Evolutionary conservation across 2,113 vertebrate genomes (phyloP).

Genomic region (Toxotes chatareus): DNA sequence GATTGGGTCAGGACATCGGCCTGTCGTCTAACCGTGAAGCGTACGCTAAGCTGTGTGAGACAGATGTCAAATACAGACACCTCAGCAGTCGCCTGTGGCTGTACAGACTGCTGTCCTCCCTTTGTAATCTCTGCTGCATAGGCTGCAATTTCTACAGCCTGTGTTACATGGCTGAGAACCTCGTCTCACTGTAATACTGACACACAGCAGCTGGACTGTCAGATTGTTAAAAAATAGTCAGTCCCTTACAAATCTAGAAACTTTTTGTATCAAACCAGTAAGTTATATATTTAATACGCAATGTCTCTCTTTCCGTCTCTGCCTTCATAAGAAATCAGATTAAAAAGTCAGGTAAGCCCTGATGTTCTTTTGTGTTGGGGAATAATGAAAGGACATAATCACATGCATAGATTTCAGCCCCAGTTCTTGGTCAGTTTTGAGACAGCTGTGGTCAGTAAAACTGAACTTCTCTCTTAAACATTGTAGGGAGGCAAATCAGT

Average conservation of each 20-base stretch:
- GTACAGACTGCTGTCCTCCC: slow-evolving; percentile 82
- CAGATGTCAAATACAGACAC: slow-evolving; percentile 77
- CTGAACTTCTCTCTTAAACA: not conserved
- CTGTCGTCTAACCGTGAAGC: slow-evolving; percentile 80
- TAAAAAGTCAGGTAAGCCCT: slow-evolving; percentile 9
- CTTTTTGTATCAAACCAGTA: slow-evolving; percentile 23
- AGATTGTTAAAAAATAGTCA: not conserved
- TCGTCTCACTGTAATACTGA: slow-evolving; percentile 73
- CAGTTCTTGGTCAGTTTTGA: not conserved
- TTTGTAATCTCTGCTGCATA: slow-evolving; percentile 89
- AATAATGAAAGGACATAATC: slow-evolving; percentile 31
- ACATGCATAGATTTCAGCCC: not conserved
- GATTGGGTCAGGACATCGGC: slow-evolving; percentile 85
- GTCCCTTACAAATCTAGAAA: not conserved
- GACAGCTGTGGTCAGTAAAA: not conserved
- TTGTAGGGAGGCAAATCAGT: slow-evolving; percentile 19
- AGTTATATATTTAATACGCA: slow-evolving; percentile 49
- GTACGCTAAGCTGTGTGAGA: slow-evolving; percentile 77
- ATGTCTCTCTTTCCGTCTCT: not conserved
- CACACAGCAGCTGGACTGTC: slow-evolving; percentile 36
- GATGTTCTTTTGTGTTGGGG: not conserved
- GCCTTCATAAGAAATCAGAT: not conserved
- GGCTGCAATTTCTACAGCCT: slow-evolving; percentile 86
- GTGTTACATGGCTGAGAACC: slow-evolving; percentile 83
- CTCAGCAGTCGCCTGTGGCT: slow-evolving; percentile 80